Evolutionary conservation across 2,797 vertebrate species (phyloP), one percentile per base, ranked within the genome.

Genomic region (Anisognathus igniventris): DNA sequence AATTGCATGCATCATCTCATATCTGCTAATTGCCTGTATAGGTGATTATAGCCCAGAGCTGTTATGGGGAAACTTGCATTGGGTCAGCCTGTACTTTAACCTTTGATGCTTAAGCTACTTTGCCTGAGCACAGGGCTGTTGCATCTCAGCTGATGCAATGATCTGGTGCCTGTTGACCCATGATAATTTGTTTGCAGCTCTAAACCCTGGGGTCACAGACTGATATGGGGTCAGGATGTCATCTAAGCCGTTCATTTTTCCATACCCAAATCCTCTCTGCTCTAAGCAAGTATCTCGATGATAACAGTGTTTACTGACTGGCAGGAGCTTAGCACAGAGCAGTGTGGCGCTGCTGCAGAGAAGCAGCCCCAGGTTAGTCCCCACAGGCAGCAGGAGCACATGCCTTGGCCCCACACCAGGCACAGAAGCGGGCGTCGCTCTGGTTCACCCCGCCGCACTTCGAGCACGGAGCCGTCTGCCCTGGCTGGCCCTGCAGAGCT

Each of bases 391-490:
- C 0, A 28, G 50, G 10, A 83, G 37, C 66, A 87, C 92, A 3
- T 95, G 98, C 98, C 98, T 97, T 98, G 70, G 97, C 95, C 71
- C 98, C 98, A 40, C 98, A 99, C 98, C 98, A 98, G 97, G 98
- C 98, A 10, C 99, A 99, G 98, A 98, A 99, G 88, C 93, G 95
- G 23, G 98, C 98, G 4, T 98, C 96, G 0, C 60, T 39, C 31
- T 70, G 94, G 92, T 99, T 99, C 33, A 94, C 24, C 4, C 96
- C 95, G 19, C 89, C 93, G 95, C 99, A 99, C 35, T 97, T 98
- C 65, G 98, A 98, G 95, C 99, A 99, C 20, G 62, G 93, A 68
- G 97, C 53, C 75, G 68, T 98, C 95, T 97, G 98, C 57, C 86
- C 62, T 13, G 91, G 93, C 50, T 89, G 95, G 68, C 80, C 90